Conservation (phyloP, 2,888 invertebrate genomes). For the Tenthredo distinguenda region DNA sequence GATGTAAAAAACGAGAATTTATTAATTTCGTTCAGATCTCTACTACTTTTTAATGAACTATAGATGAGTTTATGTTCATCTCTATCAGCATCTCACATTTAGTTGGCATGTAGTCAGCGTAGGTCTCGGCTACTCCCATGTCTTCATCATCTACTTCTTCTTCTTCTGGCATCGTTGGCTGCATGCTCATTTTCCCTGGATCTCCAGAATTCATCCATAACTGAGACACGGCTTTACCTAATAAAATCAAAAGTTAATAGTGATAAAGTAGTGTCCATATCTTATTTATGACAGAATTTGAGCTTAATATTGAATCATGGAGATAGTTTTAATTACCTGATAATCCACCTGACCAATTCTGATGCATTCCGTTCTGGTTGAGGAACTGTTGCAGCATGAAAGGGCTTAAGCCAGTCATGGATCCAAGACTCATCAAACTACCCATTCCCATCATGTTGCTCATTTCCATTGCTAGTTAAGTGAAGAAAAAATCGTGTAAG, state of each 20-base stretch:
- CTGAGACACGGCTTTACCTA: conserved; percentile 81
- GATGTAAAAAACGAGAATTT: not conserved
- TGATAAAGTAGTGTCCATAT: not conserved
- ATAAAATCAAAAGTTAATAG: conserved; percentile 57
- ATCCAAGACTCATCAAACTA: conserved; percentile 75
- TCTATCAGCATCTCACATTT: conserved; percentile 84
- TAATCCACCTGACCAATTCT: conserved; percentile 74
- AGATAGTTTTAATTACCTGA: conserved; percentile 66
- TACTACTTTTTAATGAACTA: conserved; percentile 15
- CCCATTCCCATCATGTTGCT: conserved; percentile 75
- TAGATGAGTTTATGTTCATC: not conserved
- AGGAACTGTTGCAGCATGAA: conserved; percentile 75
- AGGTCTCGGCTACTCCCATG: conserved; percentile 98
- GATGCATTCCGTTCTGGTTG: conserved; percentile 74
- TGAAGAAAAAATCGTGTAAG: conserved; percentile 53
- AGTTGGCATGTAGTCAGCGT: conserved; percentile 98
- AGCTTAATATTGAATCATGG: conserved; percentile 45
- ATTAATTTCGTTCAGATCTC: not conserved
- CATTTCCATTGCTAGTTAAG: conserved; percentile 74
- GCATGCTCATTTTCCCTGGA: conserved; percentile 77
- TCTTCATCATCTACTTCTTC: conserved; percentile 96
- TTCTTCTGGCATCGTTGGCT: conserved; percentile 81
- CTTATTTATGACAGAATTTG: not conserved
- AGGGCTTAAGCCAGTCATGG: conserved; percentile 77
- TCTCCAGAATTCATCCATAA: conserved; percentile 81